Conservation (phyloP, 2,797 vertebrate genomes). For the Acropternis orthonyx region DNA sequence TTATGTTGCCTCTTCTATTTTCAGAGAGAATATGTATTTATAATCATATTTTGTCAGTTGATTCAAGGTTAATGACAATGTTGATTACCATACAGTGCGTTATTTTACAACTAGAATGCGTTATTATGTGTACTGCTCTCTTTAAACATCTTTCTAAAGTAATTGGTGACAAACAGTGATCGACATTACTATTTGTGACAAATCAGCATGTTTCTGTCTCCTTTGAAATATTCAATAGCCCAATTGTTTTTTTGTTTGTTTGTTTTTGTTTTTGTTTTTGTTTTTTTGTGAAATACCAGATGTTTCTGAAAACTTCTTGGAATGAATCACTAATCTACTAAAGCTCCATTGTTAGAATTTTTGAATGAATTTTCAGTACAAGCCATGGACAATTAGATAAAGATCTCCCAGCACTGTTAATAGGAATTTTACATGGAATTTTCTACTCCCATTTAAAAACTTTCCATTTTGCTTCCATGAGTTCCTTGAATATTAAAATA, state of each 20-base stretch:
- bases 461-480: neutral
- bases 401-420: neutral
- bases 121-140: neutral
- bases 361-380: neutral
- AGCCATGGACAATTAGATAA: neutral
- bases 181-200: neutral
- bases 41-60: neutral
- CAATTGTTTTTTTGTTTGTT: neutral
- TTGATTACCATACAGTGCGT: neutral
- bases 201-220: neutral
- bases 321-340: neutral
- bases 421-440: neutral
- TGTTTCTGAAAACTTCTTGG: neutral
- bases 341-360: neutral
- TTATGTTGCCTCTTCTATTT: neutral
- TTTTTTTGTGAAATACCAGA: neutral
- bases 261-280: neutral
- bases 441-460: neutral
- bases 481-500: neutral
- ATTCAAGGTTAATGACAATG: slow-evolving; percentile 40
- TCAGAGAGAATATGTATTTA: neutral
- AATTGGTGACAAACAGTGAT: neutral
- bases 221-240: neutral
- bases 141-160: neutral
- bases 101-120: neutral